These are phyloP conservation scores for Zaprionus nigranus DNA, from an alignment of 1,140 invertebrate genomes.

Conservation along the genomic window DNA sequence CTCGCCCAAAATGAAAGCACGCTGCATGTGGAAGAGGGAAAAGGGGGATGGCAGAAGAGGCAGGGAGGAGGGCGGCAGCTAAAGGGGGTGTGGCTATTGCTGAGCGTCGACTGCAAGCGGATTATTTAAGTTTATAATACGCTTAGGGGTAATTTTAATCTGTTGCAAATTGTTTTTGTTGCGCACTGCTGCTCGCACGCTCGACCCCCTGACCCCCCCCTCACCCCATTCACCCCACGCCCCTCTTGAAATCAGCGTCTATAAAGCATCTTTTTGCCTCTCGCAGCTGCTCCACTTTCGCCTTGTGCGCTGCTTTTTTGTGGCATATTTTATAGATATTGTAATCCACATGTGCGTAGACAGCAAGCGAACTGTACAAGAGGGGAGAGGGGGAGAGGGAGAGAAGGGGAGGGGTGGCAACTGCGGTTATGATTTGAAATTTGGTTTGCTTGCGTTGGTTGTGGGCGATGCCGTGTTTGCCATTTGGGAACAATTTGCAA, in stretches of 20 bases:
- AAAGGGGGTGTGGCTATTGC: slow-evolving; percentile 13
- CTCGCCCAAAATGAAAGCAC: slow-evolving; percentile 30
- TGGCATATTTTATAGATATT: slow-evolving; percentile 80
- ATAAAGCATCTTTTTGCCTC: slow-evolving; percentile 67
- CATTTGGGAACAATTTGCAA: slow-evolving; percentile 48
- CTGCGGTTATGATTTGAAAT: slow-evolving; percentile 36
- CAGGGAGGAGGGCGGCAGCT: neutral
- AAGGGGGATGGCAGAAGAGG: neutral
- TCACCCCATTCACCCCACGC: neutral
- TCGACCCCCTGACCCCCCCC: no score
- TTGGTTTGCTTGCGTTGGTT: slow-evolving; percentile 22
- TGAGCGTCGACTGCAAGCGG: slow-evolving; percentile 53
- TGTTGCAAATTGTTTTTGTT: slow-evolving; percentile 84
- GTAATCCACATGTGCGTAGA: slow-evolving; percentile 49
- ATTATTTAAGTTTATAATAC: slow-evolving; percentile 84
- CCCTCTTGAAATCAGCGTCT: slow-evolving; percentile 55
- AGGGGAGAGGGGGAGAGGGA: no score
- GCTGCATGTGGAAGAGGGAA: slow-evolving; percentile 10
- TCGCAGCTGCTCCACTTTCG: slow-evolving; percentile 3
- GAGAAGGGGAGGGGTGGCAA: neutral
- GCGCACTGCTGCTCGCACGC: slow-evolving; percentile 20
- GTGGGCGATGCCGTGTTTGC: slow-evolving; percentile 19
- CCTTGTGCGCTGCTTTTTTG: slow-evolving; percentile 53
- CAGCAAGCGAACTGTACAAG: no score
- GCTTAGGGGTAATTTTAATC: slow-evolving; percentile 84